These are phyloP conservation scores for Microcebus ravelobensis DNA, from an alignment of 2,113 vertebrate genomes.

Conservation along the genomic window DNA sequence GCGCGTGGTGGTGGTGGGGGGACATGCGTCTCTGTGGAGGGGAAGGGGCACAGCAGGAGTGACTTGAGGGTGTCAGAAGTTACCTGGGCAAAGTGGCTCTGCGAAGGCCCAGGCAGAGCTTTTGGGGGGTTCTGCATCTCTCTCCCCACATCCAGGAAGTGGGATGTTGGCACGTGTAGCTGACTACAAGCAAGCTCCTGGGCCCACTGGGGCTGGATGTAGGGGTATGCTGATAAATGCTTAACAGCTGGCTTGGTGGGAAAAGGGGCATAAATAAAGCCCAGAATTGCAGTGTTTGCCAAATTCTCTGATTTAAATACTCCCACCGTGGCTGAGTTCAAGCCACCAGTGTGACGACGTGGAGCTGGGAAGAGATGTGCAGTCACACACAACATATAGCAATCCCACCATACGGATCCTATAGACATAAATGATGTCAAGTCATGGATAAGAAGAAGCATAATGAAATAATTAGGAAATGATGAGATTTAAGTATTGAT, in stretches of 20 bases:
- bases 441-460: neutral
- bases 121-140: neutral
- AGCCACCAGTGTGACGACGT: neutral
- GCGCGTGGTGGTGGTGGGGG: accelerated
- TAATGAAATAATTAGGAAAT: slow-evolving; percentile 33
- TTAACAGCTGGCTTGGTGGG: neutral
- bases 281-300: neutral
- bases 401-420: neutral
- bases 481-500: neutral
- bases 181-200: neutral
- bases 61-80: neutral
- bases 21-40: neutral
- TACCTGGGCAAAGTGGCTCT: neutral
- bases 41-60: neutral
- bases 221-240: neutral
- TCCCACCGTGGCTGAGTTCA: neutral
- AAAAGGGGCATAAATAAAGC: neutral
- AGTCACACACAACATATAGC: neutral
- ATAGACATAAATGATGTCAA: neutral
- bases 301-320: neutral
- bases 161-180: neutral
- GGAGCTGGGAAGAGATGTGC: neutral
- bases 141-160: neutral
- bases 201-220: neutral
- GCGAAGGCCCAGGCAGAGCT: neutral